Evolutionary conservation across 2,888 invertebrate species (phyloP).

Genomic region (Harpalus rufipes): DNA sequence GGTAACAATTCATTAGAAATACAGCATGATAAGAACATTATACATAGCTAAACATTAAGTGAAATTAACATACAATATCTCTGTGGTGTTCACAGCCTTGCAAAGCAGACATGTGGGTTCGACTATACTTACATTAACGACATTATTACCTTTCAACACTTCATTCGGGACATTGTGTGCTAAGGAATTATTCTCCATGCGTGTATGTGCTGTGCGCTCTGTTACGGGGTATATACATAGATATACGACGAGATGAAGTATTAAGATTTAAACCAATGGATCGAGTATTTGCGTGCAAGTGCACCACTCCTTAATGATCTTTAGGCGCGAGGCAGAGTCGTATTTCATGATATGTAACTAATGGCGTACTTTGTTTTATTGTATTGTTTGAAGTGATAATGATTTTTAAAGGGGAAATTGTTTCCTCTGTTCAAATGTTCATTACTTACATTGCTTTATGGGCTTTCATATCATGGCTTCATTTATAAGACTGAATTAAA

Average conservation of each 20-base stretch:
- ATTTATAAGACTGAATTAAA: too few relatives aligned
- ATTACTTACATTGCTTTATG: too few relatives aligned
- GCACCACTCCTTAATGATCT: conserved; percentile 16
- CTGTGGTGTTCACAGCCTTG: conserved; percentile 9
- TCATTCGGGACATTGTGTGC: conserved; percentile 16
- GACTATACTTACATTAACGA: conserved; percentile 14
- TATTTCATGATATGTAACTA: neutral
- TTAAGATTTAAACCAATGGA: conserved; percentile 10
- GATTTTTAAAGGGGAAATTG: too few relatives aligned
- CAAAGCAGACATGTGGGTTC: conserved; percentile 14
- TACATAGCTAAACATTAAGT: neutral
- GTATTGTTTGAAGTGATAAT: too few relatives aligned
- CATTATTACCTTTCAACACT: conserved; percentile 46
- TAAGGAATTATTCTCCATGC: conserved; percentile 3
- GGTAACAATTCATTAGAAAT: conserved; percentile 36
- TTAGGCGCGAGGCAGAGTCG: neutral
- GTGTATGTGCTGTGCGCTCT: neutral
- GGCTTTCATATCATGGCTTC: too few relatives aligned
- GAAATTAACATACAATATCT: conserved; percentile 43
- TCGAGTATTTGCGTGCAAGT: neutral
- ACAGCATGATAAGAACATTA: neutral
- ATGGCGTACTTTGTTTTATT: neutral
- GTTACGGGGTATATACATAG: conserved; percentile 7
- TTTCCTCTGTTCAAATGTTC: too few relatives aligned
- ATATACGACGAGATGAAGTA: conserved; percentile 7